A percentile compares a stretch with the other conserved stretches of the same genome.
Evolutionary conservation across 2,888 invertebrate species (phyloP).

Genomic region (Carcina quercana): DNA sequence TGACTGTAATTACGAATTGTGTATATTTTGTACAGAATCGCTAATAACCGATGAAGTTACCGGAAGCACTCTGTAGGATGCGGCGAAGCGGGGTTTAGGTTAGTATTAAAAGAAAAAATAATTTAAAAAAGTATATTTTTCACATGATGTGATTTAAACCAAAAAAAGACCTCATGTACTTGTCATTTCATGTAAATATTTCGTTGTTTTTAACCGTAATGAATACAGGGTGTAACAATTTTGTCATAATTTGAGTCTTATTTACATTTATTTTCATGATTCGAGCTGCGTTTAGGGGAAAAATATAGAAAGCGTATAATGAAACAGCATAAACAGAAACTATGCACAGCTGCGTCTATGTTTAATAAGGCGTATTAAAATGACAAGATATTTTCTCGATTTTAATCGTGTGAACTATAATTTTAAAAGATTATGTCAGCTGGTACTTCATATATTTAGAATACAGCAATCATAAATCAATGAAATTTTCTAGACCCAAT

Average conservation of each 20-base stretch:
- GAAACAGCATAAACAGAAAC: not conserved
- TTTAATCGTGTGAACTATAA: no score
- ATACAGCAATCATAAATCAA: no score
- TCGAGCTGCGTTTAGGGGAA: no score
- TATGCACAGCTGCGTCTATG: not conserved
- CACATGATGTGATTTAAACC: slow-evolving; percentile 68
- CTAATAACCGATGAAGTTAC: slow-evolving; percentile 20
- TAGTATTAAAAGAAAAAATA: slow-evolving; percentile 24
- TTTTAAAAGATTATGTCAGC: no score
- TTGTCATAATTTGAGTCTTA: no score
- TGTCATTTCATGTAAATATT: slow-evolving; percentile 52
- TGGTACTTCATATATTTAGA: no score
- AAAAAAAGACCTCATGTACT: slow-evolving; percentile 52
- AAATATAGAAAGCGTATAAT: slow-evolving; percentile 8
- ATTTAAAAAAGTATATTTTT: slow-evolving; percentile 35
- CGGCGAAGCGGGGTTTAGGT: slow-evolving; percentile 45
- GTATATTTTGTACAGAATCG: slow-evolving; percentile 18
- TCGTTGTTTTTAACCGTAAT: slow-evolving; percentile 18
- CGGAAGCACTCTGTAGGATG: no score
- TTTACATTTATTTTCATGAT: no score
- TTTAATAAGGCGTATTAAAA: no score
- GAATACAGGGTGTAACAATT: slow-evolving; percentile 4
- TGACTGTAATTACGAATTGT: slow-evolving; percentile 6
- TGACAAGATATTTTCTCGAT: no score
- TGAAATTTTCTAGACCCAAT: no score